These are phyloP conservation scores for Podabrus alpinus DNA, from an alignment of 2,888 invertebrate species.

Conservation along the genomic window DNA sequence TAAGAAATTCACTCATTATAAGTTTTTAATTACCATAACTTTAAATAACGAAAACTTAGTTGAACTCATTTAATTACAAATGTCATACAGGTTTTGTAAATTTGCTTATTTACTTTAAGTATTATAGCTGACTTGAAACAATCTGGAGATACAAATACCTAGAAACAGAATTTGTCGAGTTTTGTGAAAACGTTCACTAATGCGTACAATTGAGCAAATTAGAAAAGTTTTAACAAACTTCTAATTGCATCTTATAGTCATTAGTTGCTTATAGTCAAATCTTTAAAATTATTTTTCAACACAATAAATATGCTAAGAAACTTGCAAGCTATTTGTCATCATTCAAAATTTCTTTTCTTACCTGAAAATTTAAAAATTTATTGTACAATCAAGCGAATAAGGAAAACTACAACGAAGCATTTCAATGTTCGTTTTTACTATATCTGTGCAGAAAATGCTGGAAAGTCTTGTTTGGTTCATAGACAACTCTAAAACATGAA, in stretches of 20 bases:
- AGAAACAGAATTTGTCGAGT: conserved; percentile 1
- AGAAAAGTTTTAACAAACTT: conserved; percentile 2
- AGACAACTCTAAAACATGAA: no score
- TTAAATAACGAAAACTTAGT: neutral
- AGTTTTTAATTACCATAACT: neutral
- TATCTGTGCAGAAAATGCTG: no score
- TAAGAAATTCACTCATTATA: neutral
- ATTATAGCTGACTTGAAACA: neutral
- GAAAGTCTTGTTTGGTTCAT: no score
- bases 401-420: no score
- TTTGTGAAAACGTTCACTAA: conserved; percentile 1
- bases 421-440: no score
- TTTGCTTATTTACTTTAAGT: neutral
- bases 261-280: neutral
- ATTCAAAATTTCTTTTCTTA: neutral
- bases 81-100: neutral
- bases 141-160: neutral
- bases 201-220: conserved; percentile 5
- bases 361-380: no score
- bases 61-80: neutral
- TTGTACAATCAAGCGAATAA: neutral
- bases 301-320: neutral
- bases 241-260: neutral
- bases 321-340: neutral
- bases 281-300: neutral